Conservation (phyloP, 2,113 vertebrate genomes). For the Carassius gibelio region DNA sequence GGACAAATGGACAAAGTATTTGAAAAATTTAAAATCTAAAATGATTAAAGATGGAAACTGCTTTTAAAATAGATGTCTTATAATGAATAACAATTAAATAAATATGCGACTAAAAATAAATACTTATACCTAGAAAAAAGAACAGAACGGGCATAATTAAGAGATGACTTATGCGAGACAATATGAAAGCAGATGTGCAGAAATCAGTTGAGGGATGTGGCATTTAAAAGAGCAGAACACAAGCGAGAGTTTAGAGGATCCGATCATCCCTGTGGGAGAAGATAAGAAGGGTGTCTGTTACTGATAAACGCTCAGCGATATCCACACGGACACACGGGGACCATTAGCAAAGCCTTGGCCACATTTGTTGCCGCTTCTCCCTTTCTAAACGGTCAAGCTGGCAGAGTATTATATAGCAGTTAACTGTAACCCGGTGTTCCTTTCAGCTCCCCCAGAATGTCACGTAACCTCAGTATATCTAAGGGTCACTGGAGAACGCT, state of each 20-base stretch:
- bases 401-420: slow-evolving; percentile 52
- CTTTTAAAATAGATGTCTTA: too few species aligned
- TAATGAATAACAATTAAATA: too few species aligned
- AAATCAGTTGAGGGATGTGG: slow-evolving; percentile 46
- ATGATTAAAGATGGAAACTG: neutral
- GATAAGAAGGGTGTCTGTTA: slow-evolving; percentile 43
- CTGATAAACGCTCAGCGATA: slow-evolving; percentile 49
- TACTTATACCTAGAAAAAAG: neutral
- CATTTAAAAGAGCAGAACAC: slow-evolving; percentile 40
- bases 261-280: slow-evolving; percentile 48
- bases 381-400: slow-evolving; percentile 52
- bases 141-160: slow-evolving; percentile 4
- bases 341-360: slow-evolving; percentile 32
- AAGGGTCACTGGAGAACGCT: slow-evolving; percentile 16
- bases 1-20: too few species aligned
- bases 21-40: neutral
- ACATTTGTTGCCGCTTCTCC: slow-evolving; percentile 26
- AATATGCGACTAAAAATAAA: too few species aligned
- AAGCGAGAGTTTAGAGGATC: slow-evolving; percentile 29
- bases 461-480: slow-evolving; percentile 7
- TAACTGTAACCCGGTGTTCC: slow-evolving; percentile 17
- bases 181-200: slow-evolving; percentile 47
- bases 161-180: slow-evolving; percentile 38
- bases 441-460: slow-evolving; percentile 5
- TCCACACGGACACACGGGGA: slow-evolving; percentile 14